Conservation (phyloP, 2,888 invertebrate genomes). For the Nymphalis c-album region DNA sequence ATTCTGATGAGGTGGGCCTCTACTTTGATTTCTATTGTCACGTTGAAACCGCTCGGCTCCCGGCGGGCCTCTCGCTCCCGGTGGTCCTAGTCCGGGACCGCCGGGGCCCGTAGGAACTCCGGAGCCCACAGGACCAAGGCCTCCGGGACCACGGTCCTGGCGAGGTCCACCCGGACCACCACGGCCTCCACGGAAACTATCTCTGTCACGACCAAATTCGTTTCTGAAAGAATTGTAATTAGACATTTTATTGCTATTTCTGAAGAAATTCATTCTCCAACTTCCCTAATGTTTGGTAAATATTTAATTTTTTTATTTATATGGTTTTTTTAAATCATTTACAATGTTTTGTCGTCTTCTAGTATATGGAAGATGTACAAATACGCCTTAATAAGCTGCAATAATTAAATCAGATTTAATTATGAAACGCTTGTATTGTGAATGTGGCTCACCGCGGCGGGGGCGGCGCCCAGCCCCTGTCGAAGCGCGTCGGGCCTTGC, state of each 20-base stretch:
- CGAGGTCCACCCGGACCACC: constrained; percentile 39
- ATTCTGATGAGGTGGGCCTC: constrained; percentile 37
- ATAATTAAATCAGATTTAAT: too few species aligned
- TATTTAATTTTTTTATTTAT: too few species aligned
- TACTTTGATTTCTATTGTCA: constrained; percentile 28
- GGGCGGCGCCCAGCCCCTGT: constrained; percentile 46
- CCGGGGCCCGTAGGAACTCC: constrained; percentile 35
- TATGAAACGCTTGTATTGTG: too few species aligned
- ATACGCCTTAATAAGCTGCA: too few species aligned
- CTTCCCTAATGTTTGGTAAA: too few species aligned
- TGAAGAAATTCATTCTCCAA: too few species aligned
- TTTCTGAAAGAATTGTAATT: constrained; percentile 31
- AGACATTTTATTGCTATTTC: neutral
- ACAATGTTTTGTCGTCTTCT: too few species aligned
- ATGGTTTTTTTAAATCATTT: too few species aligned
- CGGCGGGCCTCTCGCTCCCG: constrained; percentile 25
- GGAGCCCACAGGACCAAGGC: constrained; percentile 47
- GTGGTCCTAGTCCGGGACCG: neutral
- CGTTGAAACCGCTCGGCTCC: constrained; percentile 39
- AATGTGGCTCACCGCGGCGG: constrained; percentile 15
- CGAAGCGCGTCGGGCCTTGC: constrained; percentile 42
- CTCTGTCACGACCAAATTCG: constrained; percentile 51
- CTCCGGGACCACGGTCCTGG: constrained; percentile 40
- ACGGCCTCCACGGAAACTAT: constrained; percentile 55
- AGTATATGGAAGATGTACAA: too few species aligned